A percentile compares a stretch with the other conserved stretches of the same genome.
Evolutionary conservation across 1,140 invertebrate genomes (phyloP).

Genomic region (Aphis craccivora): DNA sequence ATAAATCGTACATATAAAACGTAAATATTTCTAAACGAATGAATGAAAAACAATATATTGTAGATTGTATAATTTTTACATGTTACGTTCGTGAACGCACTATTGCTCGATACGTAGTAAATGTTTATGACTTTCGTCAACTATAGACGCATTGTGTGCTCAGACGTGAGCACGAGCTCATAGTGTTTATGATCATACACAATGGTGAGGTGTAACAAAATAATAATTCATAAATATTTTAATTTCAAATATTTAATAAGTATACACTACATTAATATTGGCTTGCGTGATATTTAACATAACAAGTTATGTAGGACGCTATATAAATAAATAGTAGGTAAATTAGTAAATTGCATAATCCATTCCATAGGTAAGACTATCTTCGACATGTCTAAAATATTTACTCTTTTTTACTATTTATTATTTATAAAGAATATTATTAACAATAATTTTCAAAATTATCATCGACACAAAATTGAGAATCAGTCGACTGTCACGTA

Average conservation of each 20-base stretch:
- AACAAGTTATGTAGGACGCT: neutral
- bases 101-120: neutral
- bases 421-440: too few species aligned
- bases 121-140: neutral
- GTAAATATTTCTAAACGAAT: neutral
- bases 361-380: too few species aligned
- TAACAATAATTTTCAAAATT: too few species aligned
- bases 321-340: too few species aligned
- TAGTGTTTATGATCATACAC: neutral
- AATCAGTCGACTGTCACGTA: too few species aligned
- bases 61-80: neutral
- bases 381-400: too few species aligned
- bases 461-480: too few species aligned
- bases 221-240: constrained; percentile 21
- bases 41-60: neutral
- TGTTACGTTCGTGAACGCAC: neutral
- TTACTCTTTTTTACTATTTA: too few species aligned
- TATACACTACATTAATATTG: neutral
- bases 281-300: neutral
- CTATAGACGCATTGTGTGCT: neutral
- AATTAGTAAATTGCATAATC: too few species aligned
- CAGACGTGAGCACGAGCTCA: neutral
- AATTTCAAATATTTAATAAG: neutral
- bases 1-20: neutral
- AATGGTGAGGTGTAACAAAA: neutral